Conservation (phyloP, 2,113 vertebrate species). For the Gallinago undulata region DNA sequence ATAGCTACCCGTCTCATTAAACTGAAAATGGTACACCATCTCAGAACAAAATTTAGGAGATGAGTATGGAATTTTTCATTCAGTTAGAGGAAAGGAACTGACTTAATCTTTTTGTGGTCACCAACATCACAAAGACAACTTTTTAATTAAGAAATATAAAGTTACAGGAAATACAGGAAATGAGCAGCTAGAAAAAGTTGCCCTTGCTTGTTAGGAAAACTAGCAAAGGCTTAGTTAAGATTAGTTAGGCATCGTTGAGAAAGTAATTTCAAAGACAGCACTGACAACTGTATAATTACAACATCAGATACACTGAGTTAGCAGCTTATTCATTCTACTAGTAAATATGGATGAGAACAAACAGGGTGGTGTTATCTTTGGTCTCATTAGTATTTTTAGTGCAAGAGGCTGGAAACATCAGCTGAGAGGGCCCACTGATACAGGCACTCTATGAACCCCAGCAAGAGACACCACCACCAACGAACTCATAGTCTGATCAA, state of each 20-base stretch:
- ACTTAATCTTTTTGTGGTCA: not conserved
- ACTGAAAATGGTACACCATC: not conserved
- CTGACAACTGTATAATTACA: not conserved
- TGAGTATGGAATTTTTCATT: not conserved
- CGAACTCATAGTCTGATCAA: not conserved
- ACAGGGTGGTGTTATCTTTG: not conserved
- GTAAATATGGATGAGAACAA: slow-evolving; percentile 3
- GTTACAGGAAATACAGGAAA: not conserved
- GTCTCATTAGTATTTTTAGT: slow-evolving; percentile 6
- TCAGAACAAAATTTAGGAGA: not conserved
- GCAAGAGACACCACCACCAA: not conserved
- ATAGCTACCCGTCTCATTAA: not conserved
- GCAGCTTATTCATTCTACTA: not conserved
- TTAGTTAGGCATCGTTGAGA: not conserved
- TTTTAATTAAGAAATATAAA: not conserved
- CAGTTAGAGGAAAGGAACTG: not conserved
- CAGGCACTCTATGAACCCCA: not conserved
- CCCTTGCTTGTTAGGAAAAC: not conserved
- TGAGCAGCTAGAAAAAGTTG: not conserved
- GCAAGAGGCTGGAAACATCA: not conserved
- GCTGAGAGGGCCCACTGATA: not conserved
- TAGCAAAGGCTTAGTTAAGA: not conserved
- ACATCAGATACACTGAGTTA: not conserved
- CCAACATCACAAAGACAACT: not conserved
- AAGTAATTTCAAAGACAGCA: not conserved